Evolutionary conservation across 1,140 invertebrate genomes (phyloP).

Genomic region (Oryctes rhinoceros): DNA sequence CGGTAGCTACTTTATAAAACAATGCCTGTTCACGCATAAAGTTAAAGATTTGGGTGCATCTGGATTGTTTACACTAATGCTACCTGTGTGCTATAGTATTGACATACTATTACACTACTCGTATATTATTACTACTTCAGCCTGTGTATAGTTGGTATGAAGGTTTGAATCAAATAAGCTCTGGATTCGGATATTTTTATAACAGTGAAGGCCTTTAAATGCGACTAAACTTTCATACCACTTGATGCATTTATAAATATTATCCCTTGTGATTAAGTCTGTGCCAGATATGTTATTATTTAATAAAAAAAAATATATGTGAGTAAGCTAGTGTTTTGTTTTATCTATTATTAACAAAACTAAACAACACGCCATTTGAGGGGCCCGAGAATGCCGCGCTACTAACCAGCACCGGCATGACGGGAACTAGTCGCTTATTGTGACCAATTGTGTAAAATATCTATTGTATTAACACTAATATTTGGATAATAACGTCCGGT

Average conservation of each 20-base stretch:
- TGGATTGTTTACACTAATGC: slow-evolving; percentile 3
- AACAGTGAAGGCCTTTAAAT: not conserved
- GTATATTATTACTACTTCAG: not conserved
- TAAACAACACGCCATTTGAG: too few species aligned
- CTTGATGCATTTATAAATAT: slow-evolving; percentile 19
- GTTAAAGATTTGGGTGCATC: not conserved
- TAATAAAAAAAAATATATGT: not conserved
- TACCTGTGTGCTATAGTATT: not conserved
- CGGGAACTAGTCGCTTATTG: too few species aligned
- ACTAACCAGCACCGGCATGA: too few species aligned
- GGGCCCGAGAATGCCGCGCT: too few species aligned
- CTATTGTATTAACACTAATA: too few species aligned
- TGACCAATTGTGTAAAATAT: too few species aligned
- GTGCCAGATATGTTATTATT: slow-evolving; percentile 29
- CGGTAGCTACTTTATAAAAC: not conserved
- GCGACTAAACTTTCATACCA: not conserved
- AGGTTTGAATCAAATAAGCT: not conserved
- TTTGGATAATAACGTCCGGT: too few species aligned
- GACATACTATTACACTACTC: not conserved
- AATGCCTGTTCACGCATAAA: not conserved
- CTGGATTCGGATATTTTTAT: not conserved
- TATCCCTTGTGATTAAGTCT: slow-evolving; percentile 20
- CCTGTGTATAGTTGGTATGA: not conserved
- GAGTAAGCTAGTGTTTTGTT: not conserved
- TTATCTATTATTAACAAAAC: too few species aligned